These are phyloP conservation scores for Sylvia borin DNA, from an alignment of 2,797 vertebrate genomes.

Conservation along the genomic window DNA sequence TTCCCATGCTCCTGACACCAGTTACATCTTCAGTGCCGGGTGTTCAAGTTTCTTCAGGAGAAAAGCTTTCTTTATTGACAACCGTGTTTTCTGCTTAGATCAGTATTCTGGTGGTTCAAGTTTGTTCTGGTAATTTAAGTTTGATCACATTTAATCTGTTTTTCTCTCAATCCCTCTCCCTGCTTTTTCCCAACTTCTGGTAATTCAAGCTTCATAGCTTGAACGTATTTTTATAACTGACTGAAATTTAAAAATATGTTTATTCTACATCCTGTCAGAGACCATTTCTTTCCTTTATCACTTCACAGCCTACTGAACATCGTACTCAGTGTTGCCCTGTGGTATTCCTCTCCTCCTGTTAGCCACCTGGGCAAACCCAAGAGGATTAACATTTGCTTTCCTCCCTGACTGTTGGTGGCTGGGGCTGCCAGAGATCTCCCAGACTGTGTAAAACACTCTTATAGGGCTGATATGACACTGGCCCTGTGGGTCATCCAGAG, in stretches of 20 bases:
- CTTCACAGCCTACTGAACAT: not conserved
- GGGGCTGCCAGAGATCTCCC: not conserved
- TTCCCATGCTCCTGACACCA: not conserved
- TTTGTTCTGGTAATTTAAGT: not conserved
- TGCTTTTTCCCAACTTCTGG: not conserved
- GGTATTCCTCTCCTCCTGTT: not conserved
- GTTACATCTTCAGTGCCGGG: not conserved
- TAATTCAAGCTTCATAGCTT: not conserved
- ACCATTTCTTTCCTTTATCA: not conserved
- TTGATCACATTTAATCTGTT: not conserved
- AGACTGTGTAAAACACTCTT: not conserved
- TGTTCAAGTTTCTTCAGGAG: not conserved
- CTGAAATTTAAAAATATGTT: not conserved
- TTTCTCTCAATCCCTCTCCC: not conserved
- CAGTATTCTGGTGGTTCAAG: not conserved
- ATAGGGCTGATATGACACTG: not conserved
- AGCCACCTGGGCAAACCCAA: not conserved
- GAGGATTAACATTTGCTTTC: not conserved
- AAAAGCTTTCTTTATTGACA: not conserved
- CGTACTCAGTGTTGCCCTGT: not conserved
- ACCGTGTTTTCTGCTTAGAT: not conserved
- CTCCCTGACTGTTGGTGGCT: not conserved
- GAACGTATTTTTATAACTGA: not conserved
- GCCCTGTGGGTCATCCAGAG: not conserved
- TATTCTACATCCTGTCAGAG: not conserved